These are phyloP conservation scores for Geococcyx californianus DNA, from an alignment of 2,113 vertebrate genomes.

Conservation along the genomic window DNA sequence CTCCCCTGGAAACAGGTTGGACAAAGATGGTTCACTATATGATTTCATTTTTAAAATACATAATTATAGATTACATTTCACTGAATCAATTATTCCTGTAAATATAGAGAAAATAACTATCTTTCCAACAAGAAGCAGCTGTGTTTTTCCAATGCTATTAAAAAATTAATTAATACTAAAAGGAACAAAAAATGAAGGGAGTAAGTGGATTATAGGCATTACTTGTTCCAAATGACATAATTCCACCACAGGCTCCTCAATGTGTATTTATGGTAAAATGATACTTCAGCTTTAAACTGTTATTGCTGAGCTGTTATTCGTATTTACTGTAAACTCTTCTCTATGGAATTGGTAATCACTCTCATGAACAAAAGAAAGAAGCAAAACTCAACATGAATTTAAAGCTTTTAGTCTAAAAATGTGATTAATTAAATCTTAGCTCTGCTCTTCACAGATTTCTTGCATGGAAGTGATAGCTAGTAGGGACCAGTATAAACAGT, in stretches of 20 bases:
- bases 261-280: slow-evolving; percentile 46
- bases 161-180: slow-evolving; percentile 53
- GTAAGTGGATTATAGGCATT: slow-evolving; percentile 34
- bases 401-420: not conserved
- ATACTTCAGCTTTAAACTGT: slow-evolving; percentile 25
- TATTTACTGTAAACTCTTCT: slow-evolving; percentile 36
- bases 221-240: slow-evolving; percentile 43
- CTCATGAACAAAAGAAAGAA: not conserved
- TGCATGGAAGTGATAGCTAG: not conserved
- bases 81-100: slow-evolving; percentile 42
- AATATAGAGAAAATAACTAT: slow-evolving; percentile 18
- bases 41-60: slow-evolving; percentile 36
- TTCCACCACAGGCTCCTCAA: slow-evolving; percentile 10
- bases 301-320: not conserved
- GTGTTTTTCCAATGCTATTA: slow-evolving; percentile 56
- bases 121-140: slow-evolving; percentile 45
- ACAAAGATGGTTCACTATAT: slow-evolving; percentile 24
- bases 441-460: not conserved
- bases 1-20: slow-evolving; percentile 12
- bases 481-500: not conserved
- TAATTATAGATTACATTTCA: slow-evolving; percentile 39
- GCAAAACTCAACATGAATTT: not conserved
- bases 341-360: not conserved
- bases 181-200: slow-evolving; percentile 16
- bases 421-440: not conserved